These are phyloP conservation scores for Siphlonurus alternatus DNA, from an alignment of 2,888 invertebrate genomes.

Conservation along the genomic window DNA sequence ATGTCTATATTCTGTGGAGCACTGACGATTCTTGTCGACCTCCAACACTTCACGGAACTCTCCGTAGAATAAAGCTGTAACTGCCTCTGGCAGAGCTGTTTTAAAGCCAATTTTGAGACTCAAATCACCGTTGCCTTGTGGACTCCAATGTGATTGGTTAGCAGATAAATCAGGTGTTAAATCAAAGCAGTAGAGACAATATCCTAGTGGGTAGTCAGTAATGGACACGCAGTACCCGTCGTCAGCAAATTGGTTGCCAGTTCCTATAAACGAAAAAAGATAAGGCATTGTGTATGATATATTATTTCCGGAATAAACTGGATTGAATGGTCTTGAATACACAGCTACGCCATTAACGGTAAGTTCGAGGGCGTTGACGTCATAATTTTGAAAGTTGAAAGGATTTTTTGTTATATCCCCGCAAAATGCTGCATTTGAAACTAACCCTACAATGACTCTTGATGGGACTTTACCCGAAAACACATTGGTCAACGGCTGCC, in stretches of 20 bases:
- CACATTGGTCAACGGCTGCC: background rate
- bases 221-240: background rate
- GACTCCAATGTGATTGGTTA: background rate
- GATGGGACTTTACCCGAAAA: background rate
- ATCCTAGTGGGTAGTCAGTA: background rate
- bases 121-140: background rate
- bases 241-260: background rate
- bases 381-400: constrained; percentile 1
- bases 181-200: background rate
- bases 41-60: background rate
- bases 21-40: background rate
- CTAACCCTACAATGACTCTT: background rate
- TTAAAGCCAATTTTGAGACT: background rate
- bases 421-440: background rate
- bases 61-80: background rate
- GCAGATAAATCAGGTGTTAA: background rate
- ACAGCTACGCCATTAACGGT: background rate
- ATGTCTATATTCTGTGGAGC: background rate
- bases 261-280: background rate
- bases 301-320: background rate
- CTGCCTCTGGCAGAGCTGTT: background rate
- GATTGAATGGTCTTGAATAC: background rate
- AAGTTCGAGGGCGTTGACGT: background rate
- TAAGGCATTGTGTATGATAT: background rate
- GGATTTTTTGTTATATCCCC: background rate